Evolutionary conservation across 2,888 invertebrate genomes (phyloP).

Genomic region (Drosophila sordidula): DNA sequence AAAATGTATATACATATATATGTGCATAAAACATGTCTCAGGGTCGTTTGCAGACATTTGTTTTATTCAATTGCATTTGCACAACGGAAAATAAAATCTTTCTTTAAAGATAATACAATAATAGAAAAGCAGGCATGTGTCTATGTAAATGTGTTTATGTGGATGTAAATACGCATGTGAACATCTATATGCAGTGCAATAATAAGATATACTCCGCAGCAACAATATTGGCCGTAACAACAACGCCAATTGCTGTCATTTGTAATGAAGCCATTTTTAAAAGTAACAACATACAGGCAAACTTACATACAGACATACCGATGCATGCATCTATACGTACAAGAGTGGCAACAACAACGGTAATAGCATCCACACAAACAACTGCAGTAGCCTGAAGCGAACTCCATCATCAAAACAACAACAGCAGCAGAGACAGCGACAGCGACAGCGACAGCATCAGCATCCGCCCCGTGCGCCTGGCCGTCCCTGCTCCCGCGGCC

Average conservation of each 20-base stretch:
- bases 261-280: constrained; percentile 72
- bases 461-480: constrained; percentile 30
- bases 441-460: constrained; percentile 9
- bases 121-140: not conserved
- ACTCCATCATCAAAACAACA: constrained; percentile 38
- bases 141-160: not conserved
- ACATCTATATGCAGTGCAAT: constrained; percentile 16
- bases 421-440: constrained; percentile 14
- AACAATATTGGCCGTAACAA: constrained; percentile 18
- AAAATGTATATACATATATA: not conserved
- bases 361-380: constrained; percentile 1
- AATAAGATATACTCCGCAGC: constrained; percentile 28
- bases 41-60: not conserved
- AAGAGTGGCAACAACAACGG: not conserved
- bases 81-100: not conserved
- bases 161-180: not conserved
- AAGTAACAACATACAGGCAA: constrained; percentile 30
- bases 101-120: not conserved
- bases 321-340: not conserved
- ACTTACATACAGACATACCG: constrained; percentile 9
- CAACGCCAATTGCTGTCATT: constrained; percentile 49
- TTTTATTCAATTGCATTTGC: not conserved
- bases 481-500: constrained; percentile 7
- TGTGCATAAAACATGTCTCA: not conserved
- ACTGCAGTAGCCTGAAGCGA: constrained; percentile 29